A percentile compares a stretch with the other conserved stretches of the same genome.
These are phyloP conservation scores for Buteo buteo DNA, from an alignment of 2,113 vertebrate species.

Conservation along the genomic window DNA sequence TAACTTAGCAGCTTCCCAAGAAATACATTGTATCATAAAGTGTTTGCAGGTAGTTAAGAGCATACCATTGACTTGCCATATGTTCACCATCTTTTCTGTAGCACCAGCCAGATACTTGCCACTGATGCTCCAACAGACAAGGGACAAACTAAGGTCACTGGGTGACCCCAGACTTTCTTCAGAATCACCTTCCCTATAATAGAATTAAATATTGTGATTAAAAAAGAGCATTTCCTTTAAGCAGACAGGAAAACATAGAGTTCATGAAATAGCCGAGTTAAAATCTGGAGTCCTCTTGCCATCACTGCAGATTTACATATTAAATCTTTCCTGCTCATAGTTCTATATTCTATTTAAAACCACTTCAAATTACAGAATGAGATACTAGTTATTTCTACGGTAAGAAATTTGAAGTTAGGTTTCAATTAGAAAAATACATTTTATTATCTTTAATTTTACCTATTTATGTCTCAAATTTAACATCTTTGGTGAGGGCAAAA, in stretches of 20 bases:
- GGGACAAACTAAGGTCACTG: slow-evolving; percentile 86
- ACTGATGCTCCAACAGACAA: slow-evolving; percentile 92
- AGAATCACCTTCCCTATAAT: slow-evolving; percentile 79
- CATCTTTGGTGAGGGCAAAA: background rate
- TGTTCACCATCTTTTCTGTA: slow-evolving; percentile 94
- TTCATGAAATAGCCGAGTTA: background rate
- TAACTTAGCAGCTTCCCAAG: background rate
- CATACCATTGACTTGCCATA: slow-evolving; percentile 97
- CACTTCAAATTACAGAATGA: background rate
- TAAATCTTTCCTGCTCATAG: background rate
- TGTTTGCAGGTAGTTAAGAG: background rate
- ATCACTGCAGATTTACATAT: background rate
- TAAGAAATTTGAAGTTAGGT: background rate
- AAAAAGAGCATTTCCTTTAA: background rate
- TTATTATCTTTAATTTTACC: background rate
- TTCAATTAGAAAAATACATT: background rate
- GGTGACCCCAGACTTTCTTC: slow-evolving; percentile 89
- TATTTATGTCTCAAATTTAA: background rate
- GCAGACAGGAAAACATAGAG: background rate
- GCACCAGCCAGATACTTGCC: slow-evolving; percentile 92
- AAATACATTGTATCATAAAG: accelerated
- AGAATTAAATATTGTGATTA: background rate
- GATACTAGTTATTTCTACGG: background rate
- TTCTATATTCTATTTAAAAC: background rate
- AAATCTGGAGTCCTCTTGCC: background rate